phyloP scores from a whole-genome alignment of 2,797 vertebrate species.

The Syndactyla subalaris region DNA sequence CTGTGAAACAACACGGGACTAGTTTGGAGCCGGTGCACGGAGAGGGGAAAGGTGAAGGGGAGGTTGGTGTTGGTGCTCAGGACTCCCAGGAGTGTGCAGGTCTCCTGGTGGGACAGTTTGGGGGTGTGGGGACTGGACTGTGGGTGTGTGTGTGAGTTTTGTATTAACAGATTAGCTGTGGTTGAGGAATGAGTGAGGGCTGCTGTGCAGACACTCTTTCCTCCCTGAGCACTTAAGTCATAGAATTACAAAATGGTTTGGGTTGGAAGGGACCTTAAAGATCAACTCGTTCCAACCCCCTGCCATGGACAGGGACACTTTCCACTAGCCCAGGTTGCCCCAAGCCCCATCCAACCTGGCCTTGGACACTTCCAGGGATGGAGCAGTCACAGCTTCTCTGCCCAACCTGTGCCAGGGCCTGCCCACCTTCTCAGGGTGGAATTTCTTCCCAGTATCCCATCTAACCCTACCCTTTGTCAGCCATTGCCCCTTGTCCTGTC shows the following conservation, averaged over 20 bases:
- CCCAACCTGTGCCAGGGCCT: background rate
- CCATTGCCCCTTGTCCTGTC: background rate
- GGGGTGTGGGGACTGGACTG: accelerated
- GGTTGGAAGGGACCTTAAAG: background rate
- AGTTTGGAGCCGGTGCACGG: background rate
- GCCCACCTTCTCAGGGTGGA: accelerated
- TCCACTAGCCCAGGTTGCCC: background rate
- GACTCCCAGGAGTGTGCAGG: background rate
- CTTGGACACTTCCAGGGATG: background rate
- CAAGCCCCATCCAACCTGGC: background rate
- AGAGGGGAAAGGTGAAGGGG: background rate
- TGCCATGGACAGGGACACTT: background rate
- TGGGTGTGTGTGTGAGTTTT: background rate
- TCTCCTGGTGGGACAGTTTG: accelerated
- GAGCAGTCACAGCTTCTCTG: background rate
- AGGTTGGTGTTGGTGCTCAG: background rate
- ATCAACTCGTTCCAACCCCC: too few relatives aligned
- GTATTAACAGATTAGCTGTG: background rate
- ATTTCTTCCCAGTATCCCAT: accelerated
- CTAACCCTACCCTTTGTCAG: accelerated
- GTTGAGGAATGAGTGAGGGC: background rate
- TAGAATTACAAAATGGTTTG: background rate
- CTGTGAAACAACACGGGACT: background rate
- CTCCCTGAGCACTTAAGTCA: background rate
- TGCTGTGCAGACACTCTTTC: background rate